Conservation (phyloP, 2,888 invertebrate species). For the Enoplolaimus lenunculus region DNA sequence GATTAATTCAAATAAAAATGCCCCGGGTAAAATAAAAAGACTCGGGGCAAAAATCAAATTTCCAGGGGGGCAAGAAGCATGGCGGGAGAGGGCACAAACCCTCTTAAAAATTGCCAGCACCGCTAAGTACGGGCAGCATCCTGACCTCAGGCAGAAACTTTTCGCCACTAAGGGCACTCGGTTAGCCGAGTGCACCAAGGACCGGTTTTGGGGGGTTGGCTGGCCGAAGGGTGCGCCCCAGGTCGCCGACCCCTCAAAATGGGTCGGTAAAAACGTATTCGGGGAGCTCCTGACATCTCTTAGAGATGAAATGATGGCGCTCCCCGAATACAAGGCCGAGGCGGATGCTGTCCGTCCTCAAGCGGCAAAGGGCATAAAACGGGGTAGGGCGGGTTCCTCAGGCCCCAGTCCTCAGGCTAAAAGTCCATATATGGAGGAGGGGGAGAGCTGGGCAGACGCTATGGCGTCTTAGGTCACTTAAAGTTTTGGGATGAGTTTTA, state of each 20-base stretch:
- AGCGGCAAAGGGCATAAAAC: too few relatives aligned
- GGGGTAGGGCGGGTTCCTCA: neutral
- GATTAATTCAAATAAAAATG: neutral
- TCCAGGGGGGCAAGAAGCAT: neutral
- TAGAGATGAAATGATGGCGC: neutral
- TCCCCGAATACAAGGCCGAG: neutral
- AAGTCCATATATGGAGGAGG: neutral
- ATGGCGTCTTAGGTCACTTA: neutral
- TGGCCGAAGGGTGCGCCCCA: neutral
- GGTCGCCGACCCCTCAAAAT: constrained; percentile 1
- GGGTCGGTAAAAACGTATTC: constrained; percentile 1
- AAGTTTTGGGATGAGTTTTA: neutral
- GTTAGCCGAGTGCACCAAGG: neutral
- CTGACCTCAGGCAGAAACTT: neutral
- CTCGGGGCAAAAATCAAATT: neutral
- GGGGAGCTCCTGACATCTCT: constrained; percentile 1
- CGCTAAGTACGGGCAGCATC: constrained; percentile 10
- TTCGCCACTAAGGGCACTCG: neutral
- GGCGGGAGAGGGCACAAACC: neutral
- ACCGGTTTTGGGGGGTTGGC: neutral
- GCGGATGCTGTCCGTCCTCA: too few relatives aligned
- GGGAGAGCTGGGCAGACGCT: too few relatives aligned
- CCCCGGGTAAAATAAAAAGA: neutral
- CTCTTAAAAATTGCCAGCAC: neutral
- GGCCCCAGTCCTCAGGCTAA: neutral